phyloP scores from a whole-genome alignment of 2,113 vertebrate genomes.

The Talpa occidentalis region DNA sequence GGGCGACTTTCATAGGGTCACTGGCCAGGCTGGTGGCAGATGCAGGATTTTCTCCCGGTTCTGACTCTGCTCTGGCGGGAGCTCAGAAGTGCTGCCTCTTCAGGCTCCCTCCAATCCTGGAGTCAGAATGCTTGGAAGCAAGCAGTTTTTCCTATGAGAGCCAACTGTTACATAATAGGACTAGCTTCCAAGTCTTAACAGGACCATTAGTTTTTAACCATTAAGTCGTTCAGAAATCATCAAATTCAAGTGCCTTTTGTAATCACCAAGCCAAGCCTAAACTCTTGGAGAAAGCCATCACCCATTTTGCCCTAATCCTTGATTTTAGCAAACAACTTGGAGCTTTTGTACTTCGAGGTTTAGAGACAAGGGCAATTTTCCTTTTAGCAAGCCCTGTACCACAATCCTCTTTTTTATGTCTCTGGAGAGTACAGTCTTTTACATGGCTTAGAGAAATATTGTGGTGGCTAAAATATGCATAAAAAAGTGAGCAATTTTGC shows the following conservation, averaged over 20 bases:
- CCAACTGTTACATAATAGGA: neutral
- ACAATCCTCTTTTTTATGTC: slow-evolving; percentile 34
- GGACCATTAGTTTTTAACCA: slow-evolving; percentile 38
- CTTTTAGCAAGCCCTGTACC: slow-evolving; percentile 24
- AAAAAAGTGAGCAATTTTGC: slow-evolving; percentile 57
- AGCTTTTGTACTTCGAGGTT: slow-evolving; percentile 18
- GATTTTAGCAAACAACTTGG: slow-evolving; percentile 13
- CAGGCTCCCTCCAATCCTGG: fast-evolving
- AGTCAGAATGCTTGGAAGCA: neutral
- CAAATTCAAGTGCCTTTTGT: slow-evolving; percentile 64
- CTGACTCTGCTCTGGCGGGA: fast-evolving
- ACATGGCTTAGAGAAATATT: slow-evolving; percentile 70
- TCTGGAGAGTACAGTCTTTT: slow-evolving; percentile 60
- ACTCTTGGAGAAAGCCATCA: slow-evolving; percentile 19
- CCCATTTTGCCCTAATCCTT: slow-evolving; percentile 39
- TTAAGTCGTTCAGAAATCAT: slow-evolving; percentile 59
- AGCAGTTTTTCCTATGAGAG: neutral
- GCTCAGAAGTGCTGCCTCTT: fast-evolving
- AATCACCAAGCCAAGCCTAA: slow-evolving; percentile 29
- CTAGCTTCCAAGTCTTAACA: neutral
- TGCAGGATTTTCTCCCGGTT: neutral
- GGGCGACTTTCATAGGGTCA: neutral
- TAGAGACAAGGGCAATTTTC: neutral
- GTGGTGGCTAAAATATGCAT: slow-evolving; percentile 65
- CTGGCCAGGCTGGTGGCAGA: neutral